These are phyloP conservation scores for Cynodonichthys magdalenae DNA, from an alignment of 2,797 vertebrate genomes.

Conservation along the genomic window DNA sequence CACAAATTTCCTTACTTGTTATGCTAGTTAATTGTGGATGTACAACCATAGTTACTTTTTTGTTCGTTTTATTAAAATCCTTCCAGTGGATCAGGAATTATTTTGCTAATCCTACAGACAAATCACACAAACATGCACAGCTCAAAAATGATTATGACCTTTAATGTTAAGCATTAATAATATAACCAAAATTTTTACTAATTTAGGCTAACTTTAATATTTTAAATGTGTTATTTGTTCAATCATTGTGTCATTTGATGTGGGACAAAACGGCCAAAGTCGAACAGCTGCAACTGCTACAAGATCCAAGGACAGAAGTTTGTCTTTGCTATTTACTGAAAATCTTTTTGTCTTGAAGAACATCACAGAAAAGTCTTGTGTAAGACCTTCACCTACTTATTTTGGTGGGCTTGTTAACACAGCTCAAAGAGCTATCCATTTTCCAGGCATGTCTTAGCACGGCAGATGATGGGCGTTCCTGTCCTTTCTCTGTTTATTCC, in stretches of 20 bases:
- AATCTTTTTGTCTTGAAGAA: constrained; percentile 31
- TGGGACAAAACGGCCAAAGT: not conserved
- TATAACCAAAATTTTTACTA: too few species aligned
- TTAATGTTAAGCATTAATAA: too few species aligned
- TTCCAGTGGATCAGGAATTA: too few species aligned
- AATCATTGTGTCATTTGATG: not conserved
- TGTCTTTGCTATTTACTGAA: constrained; percentile 30
- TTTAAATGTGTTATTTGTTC: not conserved
- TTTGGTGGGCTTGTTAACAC: constrained; percentile 69
- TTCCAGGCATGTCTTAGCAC: constrained; percentile 64
- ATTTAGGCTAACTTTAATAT: too few species aligned
- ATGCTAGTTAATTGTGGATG: too few species aligned
- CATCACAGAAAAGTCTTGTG: constrained; percentile 57
- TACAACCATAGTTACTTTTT: too few species aligned
- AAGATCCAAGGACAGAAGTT: constrained; percentile 2
- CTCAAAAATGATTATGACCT: too few species aligned
- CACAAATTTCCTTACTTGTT: too few species aligned
- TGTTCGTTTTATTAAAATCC: too few species aligned
- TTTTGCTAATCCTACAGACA: too few species aligned
- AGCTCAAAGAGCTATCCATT: constrained; percentile 51
- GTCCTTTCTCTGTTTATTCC: constrained; percentile 15
- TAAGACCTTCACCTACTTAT: constrained; percentile 59
- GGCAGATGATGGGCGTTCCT: constrained; percentile 55
- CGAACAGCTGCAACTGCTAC: not conserved
- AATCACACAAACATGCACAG: too few species aligned